Evolutionary conservation across 1,140 invertebrate genomes (phyloP).

Genomic region (Galleria mellonella): DNA sequence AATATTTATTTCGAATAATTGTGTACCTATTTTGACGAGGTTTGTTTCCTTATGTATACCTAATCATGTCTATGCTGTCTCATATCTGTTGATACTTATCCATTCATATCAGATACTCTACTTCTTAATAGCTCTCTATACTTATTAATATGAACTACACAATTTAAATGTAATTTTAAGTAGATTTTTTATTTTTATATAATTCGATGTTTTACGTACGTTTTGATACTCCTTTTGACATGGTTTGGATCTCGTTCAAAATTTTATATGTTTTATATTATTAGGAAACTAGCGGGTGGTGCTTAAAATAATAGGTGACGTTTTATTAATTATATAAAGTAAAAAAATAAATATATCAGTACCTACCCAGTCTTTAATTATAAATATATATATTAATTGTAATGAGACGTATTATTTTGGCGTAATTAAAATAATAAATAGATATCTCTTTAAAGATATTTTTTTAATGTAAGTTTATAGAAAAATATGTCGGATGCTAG

Average conservation of each 20-base stretch:
- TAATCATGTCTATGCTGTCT: too few relatives aligned
- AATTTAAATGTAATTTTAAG: constrained; percentile 48
- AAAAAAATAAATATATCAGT: constrained; percentile 13
- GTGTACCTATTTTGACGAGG: too few relatives aligned
- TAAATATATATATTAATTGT: constrained; percentile 12
- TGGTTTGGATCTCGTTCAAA: constrained; percentile 55
- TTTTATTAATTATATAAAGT: background rate
- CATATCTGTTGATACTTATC: too few relatives aligned
- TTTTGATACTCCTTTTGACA: constrained; percentile 33
- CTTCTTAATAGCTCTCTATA: background rate
- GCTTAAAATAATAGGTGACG: constrained; percentile 37
- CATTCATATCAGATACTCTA: too few relatives aligned
- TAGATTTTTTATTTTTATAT: constrained; percentile 41
- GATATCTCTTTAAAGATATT: constrained; percentile 34
- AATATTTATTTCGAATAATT: too few relatives aligned
- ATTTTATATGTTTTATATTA: constrained; percentile 40
- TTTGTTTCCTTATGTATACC: too few relatives aligned
- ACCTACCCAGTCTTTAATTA: constrained; percentile 39
- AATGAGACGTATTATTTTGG: constrained; percentile 45
- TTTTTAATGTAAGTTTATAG: constrained; percentile 35
- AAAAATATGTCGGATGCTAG: constrained; percentile 39
- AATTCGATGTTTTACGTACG: constrained; percentile 41
- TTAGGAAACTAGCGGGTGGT: constrained; percentile 54
- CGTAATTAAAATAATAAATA: constrained; percentile 24
- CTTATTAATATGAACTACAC: constrained; percentile 7